Base-by-base conservation (phyloP, 2,888 invertebrate species). In the Lithophane leautieri region DNA sequence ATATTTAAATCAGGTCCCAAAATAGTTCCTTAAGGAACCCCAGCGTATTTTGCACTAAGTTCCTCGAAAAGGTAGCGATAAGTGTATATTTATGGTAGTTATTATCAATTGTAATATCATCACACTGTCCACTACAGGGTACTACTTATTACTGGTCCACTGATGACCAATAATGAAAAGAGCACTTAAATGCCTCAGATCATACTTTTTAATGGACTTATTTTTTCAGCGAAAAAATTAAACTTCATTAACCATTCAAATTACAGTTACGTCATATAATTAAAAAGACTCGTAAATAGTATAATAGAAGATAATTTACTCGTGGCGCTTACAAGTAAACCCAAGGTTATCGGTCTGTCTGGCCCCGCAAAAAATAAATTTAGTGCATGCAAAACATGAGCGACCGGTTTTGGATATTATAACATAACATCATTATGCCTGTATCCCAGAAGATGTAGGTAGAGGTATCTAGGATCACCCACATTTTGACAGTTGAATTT, bases 311-410 rank as follows among this genome's bases (percentile, higher is more conserved):
- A 87, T 86, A 86, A 87, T 87, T 83, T 68, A 52, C 71, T 66
- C 69, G 63, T 75, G 74, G 86, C 74, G 73, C 81, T 86, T 81
- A 68, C 73, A 73, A 83, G 85, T 68, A 71, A 61, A 72, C 22
- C 86, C 93, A 92, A 93, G 94, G 93, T 92, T 90, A 91, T 87
- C 86, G 47, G 82, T 79, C 79, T 67, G 84, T 84, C 86, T 87
- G 87, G 82, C 74, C 82, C 70, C 83, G 78, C 81, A 86, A 89
- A 89, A 90, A 86, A 90, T 83, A 86, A 81, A 90, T 89, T 88
- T 88, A 87, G 88, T 91, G 86, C 90, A 91, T 85, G 86, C 80
- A 76, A 87, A 90, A 90, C 90, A 83, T 86, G 90, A 84, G 74
- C 22, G 79, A 91, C 90, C 82, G 84, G 92, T 91, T 90, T 88